phyloP scores from a whole-genome alignment of 2,113 vertebrate genomes.

The Coturnix japonica region DNA sequence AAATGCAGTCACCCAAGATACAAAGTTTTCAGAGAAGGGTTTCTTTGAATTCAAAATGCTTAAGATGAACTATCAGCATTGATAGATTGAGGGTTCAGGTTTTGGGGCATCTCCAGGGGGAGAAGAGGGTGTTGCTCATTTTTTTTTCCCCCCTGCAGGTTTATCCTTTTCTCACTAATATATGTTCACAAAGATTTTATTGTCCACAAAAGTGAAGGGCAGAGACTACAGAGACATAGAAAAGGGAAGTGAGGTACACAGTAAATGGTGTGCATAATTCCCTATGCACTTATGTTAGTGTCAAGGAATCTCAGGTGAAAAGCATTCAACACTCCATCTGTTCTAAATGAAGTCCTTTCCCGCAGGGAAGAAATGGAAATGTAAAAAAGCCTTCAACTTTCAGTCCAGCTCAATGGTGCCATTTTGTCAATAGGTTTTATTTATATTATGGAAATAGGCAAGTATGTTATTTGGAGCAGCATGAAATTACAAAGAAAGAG shows the following conservation, averaged over 20 bases:
- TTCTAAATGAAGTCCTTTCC: not conserved
- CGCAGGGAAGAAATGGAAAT: not conserved
- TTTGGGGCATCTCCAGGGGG: not conserved
- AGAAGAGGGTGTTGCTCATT: too few relatives aligned
- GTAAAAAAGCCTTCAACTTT: not conserved
- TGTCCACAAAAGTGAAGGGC: not conserved
- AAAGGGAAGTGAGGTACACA: not conserved
- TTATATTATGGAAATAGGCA: not conserved
- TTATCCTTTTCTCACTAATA: not conserved
- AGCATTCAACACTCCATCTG: not conserved
- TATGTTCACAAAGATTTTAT: not conserved
- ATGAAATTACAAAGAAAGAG: not conserved
- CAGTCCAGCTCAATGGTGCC: accelerated
- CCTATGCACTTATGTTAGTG: not conserved
- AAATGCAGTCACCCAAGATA: not conserved
- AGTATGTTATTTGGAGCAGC: not conserved
- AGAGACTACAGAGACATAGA: not conserved
- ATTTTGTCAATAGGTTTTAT: accelerated
- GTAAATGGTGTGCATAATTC: not conserved
- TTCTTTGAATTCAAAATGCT: not conserved
- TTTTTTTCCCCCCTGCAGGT: not conserved
- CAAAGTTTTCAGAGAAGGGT: not conserved
- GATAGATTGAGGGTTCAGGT: not conserved
- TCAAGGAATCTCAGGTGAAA: conserved; percentile 29
- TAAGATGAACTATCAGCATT: not conserved